A percentile compares a stretch with the other conserved stretches of the same genome.
Conservation (phyloP, 2,888 invertebrate species). For the Drosophila basisetae region DNA sequence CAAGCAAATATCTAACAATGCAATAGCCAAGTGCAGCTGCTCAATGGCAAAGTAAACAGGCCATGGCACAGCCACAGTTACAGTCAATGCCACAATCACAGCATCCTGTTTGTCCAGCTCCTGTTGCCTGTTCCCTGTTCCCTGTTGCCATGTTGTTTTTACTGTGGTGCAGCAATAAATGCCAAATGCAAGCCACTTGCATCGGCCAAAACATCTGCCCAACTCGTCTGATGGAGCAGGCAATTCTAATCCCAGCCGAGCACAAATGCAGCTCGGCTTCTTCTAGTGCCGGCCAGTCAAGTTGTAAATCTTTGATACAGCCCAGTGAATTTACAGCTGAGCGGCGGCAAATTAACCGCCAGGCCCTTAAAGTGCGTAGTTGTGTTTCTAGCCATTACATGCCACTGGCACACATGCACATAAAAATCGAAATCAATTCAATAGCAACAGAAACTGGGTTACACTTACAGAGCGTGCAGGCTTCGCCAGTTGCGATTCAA, state of each 20-base stretch:
- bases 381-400: conserved; percentile 54
- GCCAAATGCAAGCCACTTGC: conserved; percentile 73
- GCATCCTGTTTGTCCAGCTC: not conserved
- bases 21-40: conserved; percentile 74
- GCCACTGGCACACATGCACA: conserved; percentile 11
- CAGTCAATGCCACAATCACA: conserved; percentile 1
- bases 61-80: not conserved
- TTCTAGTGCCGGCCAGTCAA: conserved; percentile 18
- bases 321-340: conserved; percentile 77
- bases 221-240: not conserved
- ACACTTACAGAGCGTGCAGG: conserved; percentile 4
- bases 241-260: conserved; percentile 34
- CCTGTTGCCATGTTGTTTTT: conserved; percentile 3
- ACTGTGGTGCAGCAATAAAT: conserved; percentile 63
- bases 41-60: conserved; percentile 63
- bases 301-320: conserved; percentile 79
- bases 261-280: conserved; percentile 8
- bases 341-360: conserved; percentile 72
- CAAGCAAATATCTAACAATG: conserved; percentile 65
- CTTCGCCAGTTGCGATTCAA: not conserved
- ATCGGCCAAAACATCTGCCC: conserved; percentile 70
- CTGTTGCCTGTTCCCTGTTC: not conserved
- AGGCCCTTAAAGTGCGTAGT: conserved; percentile 67
- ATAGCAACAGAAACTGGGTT: conserved; percentile 33
- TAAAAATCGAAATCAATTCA: conserved; percentile 55